phyloP scores from a whole-genome alignment of 2,797 vertebrate genomes.

The Artibeus jamaicensis region DNA sequence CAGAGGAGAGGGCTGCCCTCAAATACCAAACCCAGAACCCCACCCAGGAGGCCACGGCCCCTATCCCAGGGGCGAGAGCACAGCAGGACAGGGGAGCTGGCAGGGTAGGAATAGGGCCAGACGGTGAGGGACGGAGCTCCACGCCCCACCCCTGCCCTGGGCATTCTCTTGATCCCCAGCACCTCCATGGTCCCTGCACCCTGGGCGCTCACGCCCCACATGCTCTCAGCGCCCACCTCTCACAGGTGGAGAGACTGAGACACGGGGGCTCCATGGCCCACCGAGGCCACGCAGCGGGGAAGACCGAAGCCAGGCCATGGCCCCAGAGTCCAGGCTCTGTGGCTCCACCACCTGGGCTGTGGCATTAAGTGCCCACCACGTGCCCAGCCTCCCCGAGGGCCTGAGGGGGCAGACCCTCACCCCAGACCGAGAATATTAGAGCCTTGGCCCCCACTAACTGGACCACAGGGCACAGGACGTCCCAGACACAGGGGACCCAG shows the following conservation, averaged over 20 bases:
- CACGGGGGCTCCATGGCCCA: not conserved
- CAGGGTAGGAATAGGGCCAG: rapidly evolving
- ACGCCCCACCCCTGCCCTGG: rapidly evolving
- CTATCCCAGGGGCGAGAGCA: not conserved
- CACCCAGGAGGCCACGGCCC: no score
- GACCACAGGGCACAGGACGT: not conserved
- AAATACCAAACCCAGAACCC: no score
- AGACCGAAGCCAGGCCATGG: not conserved
- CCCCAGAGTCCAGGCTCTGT: rapidly evolving
- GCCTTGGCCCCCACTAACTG: no score
- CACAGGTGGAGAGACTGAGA: not conserved
- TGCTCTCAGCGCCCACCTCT: rapidly evolving
- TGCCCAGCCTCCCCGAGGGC: not conserved
- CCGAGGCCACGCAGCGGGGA: not conserved
- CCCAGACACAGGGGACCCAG: not conserved
- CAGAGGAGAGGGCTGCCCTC: not conserved
- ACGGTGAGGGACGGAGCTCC: rapidly evolving
- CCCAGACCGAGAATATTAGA: not conserved
- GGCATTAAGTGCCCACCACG: not conserved
- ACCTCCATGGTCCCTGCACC: not conserved
- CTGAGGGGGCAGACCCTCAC: rapidly evolving
- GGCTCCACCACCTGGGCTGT: rapidly evolving
- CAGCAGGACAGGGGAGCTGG: not conserved
- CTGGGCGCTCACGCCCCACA: not conserved
- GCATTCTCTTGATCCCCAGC: rapidly evolving